These are phyloP conservation scores for Metellina segmentata DNA, from an alignment of 2,888 invertebrate species.

Conservation along the genomic window DNA sequence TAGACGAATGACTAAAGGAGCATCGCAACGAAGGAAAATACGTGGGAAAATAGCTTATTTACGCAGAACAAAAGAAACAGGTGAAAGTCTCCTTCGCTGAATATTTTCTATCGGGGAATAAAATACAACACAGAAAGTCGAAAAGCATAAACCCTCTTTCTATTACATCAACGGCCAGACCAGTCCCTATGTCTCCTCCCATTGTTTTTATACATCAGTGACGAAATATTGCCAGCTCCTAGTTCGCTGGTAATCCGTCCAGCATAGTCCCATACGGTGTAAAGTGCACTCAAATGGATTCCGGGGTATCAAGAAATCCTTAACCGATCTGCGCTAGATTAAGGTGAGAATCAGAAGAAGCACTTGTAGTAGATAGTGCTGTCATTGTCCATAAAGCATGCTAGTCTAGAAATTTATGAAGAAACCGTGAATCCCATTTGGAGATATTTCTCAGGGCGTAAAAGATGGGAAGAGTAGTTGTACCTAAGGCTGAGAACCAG, in stretches of 20 bases:
- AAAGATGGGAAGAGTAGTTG: constrained; percentile 54
- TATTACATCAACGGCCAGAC: constrained; percentile 53
- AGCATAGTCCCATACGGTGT: constrained; percentile 29
- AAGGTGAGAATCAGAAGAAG: constrained; percentile 47
- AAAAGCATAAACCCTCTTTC: constrained; percentile 46
- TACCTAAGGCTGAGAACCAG: constrained; percentile 38
- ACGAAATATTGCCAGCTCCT: constrained; percentile 51
- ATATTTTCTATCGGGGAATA: constrained; percentile 2
- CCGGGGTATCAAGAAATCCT: constrained; percentile 29
- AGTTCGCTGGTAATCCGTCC: constrained; percentile 55
- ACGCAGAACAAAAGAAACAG: neutral
- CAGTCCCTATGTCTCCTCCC: constrained; percentile 49
- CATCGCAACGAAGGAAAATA: no score
- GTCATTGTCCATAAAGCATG: constrained; percentile 73
- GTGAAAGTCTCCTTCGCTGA: neutral
- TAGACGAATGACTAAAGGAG: no score
- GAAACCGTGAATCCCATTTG: constrained; percentile 70
- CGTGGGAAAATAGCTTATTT: neutral
- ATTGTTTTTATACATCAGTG: constrained; percentile 53
- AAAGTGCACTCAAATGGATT: constrained; percentile 75
- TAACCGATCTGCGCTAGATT: constrained; percentile 63
- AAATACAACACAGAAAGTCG: constrained; percentile 21
- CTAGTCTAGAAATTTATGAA: constrained; percentile 61
- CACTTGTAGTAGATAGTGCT: constrained; percentile 65
- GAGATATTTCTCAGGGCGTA: constrained; percentile 64